These are phyloP conservation scores for Vanacampus margaritifer DNA, from an alignment of 2,113 vertebrate genomes.

Conservation along the genomic window DNA sequence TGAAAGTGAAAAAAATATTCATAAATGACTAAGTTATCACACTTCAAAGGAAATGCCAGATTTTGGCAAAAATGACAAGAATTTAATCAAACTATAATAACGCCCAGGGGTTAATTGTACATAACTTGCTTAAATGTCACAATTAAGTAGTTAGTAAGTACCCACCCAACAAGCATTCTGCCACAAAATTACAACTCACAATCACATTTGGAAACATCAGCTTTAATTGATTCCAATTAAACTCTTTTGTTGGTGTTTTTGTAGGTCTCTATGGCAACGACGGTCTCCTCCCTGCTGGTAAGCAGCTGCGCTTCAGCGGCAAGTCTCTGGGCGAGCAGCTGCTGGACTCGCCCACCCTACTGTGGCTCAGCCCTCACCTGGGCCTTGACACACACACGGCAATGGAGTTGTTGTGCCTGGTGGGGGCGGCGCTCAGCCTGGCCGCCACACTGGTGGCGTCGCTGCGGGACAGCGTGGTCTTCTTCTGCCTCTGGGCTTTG, in stretches of 20 bases:
- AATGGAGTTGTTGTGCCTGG: constrained; percentile 86
- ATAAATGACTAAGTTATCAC: too few relatives aligned
- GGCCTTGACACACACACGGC: constrained; percentile 85
- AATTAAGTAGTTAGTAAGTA: too few relatives aligned
- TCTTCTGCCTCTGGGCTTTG: constrained; percentile 77
- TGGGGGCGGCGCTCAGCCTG: constrained; percentile 72
- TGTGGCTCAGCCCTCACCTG: constrained; percentile 82
- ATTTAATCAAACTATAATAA: too few relatives aligned
- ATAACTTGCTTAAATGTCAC: too few relatives aligned
- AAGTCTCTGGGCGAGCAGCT: constrained; percentile 80
- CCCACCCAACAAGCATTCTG: too few relatives aligned
- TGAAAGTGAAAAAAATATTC: too few relatives aligned
- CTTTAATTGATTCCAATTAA: too few relatives aligned
- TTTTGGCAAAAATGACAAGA: too few relatives aligned
- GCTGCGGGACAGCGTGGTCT: constrained; percentile 78
- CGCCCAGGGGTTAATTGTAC: too few relatives aligned
- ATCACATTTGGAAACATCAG: too few relatives aligned
- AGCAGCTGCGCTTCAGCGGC: constrained; percentile 76
- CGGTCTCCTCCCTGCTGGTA: constrained; percentile 82
- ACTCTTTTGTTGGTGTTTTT: background rate
- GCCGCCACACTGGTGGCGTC: constrained; percentile 67
- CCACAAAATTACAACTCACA: too few relatives aligned
- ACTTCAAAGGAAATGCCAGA: too few relatives aligned
- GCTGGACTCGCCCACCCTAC: constrained; percentile 77
- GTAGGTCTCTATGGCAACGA: constrained; percentile 87